Conservation (phyloP, 2,797 vertebrate species). For the Brachyalestes nurse region DNA sequence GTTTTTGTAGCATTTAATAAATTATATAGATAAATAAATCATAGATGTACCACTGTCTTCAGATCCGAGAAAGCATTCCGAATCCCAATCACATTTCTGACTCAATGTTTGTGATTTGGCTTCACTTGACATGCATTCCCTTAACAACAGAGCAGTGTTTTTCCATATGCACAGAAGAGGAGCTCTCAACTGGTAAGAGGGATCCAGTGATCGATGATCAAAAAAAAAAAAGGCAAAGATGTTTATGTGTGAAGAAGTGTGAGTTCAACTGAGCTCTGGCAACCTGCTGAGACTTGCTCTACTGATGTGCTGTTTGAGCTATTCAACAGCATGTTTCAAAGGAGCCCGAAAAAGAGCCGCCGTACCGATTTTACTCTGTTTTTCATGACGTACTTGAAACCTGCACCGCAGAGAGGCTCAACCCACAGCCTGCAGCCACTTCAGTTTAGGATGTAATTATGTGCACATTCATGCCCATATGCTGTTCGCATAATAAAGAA, state of each 20-base stretch:
- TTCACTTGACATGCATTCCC: slow-evolving; percentile 2
- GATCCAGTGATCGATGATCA: slow-evolving; percentile 49
- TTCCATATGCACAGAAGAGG: slow-evolving; percentile 33
- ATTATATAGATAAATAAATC: too few species aligned
- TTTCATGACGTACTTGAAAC: slow-evolving; percentile 27
- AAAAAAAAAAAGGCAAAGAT: slow-evolving; percentile 30
- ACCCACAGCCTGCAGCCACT: slow-evolving; percentile 24
- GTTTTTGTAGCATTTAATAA: neutral
- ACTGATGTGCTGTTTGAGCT: slow-evolving; percentile 52
- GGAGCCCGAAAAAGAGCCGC: slow-evolving; percentile 23
- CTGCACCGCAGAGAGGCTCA: neutral
- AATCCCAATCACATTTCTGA: neutral
- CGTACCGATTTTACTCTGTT: neutral
- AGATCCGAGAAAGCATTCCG: neutral
- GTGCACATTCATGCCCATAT: slow-evolving; percentile 37
- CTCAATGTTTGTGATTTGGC: slow-evolving; percentile 13
- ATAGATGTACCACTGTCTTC: too few species aligned
- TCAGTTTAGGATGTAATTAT: slow-evolving; percentile 33
- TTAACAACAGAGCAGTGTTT: slow-evolving; percentile 25
- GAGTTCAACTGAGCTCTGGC: slow-evolving; percentile 37
- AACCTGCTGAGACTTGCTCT: slow-evolving; percentile 35
- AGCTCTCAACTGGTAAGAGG: slow-evolving; percentile 36
- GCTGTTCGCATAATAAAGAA: slow-evolving; percentile 33
- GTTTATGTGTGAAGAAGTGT: slow-evolving; percentile 42
- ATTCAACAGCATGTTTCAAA: slow-evolving; percentile 50